Percentiles rank a stretch among this genome's conserved stretches.
Evolutionary conservation across 1,140 invertebrate species (phyloP).

Genomic region (Acromyrmex echinatior): DNA sequence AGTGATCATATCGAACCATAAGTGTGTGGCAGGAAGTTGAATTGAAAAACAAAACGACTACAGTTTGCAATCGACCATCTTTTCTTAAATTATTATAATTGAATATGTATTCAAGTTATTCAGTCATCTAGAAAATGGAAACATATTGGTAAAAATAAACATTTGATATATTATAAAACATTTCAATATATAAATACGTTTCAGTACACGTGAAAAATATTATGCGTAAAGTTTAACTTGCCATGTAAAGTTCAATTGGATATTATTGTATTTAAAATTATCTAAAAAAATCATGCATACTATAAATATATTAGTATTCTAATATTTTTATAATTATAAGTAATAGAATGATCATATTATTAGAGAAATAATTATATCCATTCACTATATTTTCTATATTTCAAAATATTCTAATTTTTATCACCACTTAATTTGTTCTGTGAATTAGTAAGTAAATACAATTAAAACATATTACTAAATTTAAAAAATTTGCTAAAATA

Average conservation of each 20-base stretch:
- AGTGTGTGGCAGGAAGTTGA: neutral
- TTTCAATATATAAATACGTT: neutral
- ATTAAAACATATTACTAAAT: neutral
- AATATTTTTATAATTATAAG: too few relatives aligned
- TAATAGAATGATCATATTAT: too few relatives aligned
- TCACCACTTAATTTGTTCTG: too few relatives aligned
- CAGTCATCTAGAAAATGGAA: neutral
- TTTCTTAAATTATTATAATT: neutral
- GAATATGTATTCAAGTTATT: neutral
- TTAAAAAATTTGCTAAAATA: neutral
- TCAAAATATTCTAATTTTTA: neutral
- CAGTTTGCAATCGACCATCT: slow-evolving; percentile 6
- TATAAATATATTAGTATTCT: too few relatives aligned
- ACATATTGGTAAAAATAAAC: neutral
- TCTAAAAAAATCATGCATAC: too few relatives aligned
- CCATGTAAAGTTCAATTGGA: slow-evolving; percentile 73
- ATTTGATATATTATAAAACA: neutral
- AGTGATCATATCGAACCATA: neutral
- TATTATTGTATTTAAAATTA: slow-evolving; percentile 65
- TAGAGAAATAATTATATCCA: too few relatives aligned
- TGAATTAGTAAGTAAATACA: neutral
- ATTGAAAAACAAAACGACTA: neutral
- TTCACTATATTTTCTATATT: too few relatives aligned
- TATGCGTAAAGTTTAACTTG: slow-evolving; percentile 73
- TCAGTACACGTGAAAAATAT: slow-evolving; percentile 68